Percentiles rank a stretch among this genome's conserved stretches.
These are phyloP conservation scores for Allygus modestus DNA, from an alignment of 2,888 invertebrate species.

Conservation along the genomic window DNA sequence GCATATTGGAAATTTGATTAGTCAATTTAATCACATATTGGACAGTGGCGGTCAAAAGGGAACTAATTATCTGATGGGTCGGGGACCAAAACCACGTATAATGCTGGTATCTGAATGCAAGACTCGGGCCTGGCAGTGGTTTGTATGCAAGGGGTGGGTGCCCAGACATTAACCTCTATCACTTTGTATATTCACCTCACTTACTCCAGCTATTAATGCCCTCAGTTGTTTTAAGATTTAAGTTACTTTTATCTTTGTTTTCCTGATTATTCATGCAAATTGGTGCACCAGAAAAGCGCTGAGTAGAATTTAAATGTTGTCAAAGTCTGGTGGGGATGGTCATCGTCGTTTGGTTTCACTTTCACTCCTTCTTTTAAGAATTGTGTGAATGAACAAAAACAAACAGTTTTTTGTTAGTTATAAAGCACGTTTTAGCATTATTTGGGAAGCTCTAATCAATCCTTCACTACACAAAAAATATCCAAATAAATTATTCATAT, in stretches of 20 bases:
- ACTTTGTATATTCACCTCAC: slow-evolving; percentile 45
- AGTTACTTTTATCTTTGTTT: slow-evolving; percentile 1
- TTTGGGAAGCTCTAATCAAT: no score
- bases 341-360: no score
- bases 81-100: neutral
- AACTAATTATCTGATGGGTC: neutral
- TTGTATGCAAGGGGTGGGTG: slow-evolving; percentile 18
- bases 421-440: no score
- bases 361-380: no score
- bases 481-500: no score
- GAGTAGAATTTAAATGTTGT: neutral
- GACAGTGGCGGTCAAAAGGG: neutral
- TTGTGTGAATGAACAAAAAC: no score
- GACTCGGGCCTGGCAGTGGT: neutral
- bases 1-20: neutral
- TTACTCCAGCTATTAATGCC: slow-evolving; percentile 32
- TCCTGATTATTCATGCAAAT: slow-evolving; percentile 8
- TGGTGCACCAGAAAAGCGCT: neutral
- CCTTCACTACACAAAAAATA: no score
- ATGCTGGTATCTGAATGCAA: slow-evolving; percentile 38
- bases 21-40: slow-evolving; percentile 16
- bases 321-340: neutral
- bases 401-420: no score
- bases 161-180: slow-evolving; percentile 39
- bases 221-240: slow-evolving; percentile 19